Evolutionary conservation across 1,140 invertebrate species (phyloP).

Genomic region (Druon quercuslanigerum): DNA sequence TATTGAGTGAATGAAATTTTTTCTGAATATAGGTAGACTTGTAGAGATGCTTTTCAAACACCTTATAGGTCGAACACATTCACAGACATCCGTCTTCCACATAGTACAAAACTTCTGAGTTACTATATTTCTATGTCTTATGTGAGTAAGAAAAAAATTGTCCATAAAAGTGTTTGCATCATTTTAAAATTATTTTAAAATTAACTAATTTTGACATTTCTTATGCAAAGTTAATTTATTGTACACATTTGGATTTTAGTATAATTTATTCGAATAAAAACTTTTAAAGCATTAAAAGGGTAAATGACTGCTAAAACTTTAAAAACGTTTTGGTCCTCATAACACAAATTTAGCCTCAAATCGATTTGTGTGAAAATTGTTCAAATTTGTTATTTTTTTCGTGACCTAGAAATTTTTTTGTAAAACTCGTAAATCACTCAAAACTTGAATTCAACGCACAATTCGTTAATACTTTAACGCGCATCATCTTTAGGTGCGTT

Average conservation of each 20-base stretch:
- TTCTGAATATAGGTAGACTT: background rate
- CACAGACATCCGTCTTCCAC: slow-evolving; percentile 65
- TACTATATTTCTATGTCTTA: background rate
- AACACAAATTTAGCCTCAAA: too few species aligned
- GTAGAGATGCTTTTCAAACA: background rate
- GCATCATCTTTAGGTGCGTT: slow-evolving; percentile 1
- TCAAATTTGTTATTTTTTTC: too few species aligned
- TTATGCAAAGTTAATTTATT: background rate
- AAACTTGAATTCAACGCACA: slow-evolving; percentile 1
- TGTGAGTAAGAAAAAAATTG: background rate
- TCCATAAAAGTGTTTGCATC: background rate
- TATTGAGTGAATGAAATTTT: slow-evolving; percentile 2
- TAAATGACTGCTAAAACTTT: too few species aligned
- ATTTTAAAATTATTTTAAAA: background rate
- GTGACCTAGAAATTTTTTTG: background rate
- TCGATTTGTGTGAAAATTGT: too few species aligned
- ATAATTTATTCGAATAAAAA: background rate
- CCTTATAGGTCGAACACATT: slow-evolving; percentile 25
- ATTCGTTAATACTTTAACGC: slow-evolving; percentile 1
- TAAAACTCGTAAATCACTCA: background rate
- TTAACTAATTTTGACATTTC: background rate
- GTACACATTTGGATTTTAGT: background rate
- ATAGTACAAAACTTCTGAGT: slow-evolving; percentile 62
- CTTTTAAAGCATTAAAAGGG: too few species aligned
- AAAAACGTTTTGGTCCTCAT: too few species aligned